phyloP scores from a whole-genome alignment of 2,113 vertebrate genomes.

The Microtus ochrogaster region DNA sequence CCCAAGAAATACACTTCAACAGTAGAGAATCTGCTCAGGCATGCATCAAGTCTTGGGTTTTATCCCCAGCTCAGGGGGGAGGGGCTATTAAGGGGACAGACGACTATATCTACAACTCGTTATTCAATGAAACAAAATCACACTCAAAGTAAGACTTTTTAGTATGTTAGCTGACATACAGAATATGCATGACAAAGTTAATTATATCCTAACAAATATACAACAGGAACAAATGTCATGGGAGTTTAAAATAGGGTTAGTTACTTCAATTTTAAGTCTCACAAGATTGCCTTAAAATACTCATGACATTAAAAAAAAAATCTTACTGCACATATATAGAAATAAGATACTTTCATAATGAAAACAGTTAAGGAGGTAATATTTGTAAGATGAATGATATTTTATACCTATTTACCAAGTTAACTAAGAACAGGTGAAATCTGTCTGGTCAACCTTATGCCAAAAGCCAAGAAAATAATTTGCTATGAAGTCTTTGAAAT shows the following conservation, averaged over 20 bases:
- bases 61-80: neutral
- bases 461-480: slow-evolving; percentile 67
- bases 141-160: neutral
- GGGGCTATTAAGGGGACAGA: neutral
- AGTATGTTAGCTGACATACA: slow-evolving; percentile 16
- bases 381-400: slow-evolving; percentile 33
- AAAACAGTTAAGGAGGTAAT: slow-evolving; percentile 53
- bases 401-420: slow-evolving; percentile 4
- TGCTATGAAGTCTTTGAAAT: slow-evolving; percentile 34
- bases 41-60: neutral
- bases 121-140: neutral
- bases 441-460: neutral
- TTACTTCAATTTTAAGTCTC: slow-evolving; percentile 50
- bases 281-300: neutral
- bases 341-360: neutral
- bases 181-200: slow-evolving; percentile 25
- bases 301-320: neutral
- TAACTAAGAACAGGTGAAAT: slow-evolving; percentile 49
- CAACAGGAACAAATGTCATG: neutral
- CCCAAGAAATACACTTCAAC: neutral
- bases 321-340: slow-evolving; percentile 9
- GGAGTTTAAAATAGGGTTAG: slow-evolving; percentile 22
- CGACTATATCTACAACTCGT: neutral
- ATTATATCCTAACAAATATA: slow-evolving; percentile 28
- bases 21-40: neutral